Evolutionary conservation across 2,113 vertebrate species (phyloP), one percentile per base, ranked within the genome.

Genomic region (Castor canadensis): DNA sequence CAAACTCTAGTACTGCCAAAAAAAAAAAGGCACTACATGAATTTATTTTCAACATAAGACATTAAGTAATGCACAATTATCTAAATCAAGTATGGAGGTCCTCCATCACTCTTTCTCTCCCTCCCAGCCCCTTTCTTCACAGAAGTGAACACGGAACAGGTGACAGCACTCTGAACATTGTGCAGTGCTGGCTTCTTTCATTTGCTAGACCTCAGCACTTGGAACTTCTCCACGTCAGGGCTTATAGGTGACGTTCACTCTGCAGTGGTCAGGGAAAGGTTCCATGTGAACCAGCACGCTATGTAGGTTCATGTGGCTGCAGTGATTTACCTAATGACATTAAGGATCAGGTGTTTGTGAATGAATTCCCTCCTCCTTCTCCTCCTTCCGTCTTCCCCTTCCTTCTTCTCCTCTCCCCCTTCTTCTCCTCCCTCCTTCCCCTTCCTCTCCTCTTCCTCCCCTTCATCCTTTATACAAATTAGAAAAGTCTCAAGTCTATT

Each of bases 381-480:
- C 58, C 52, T 52, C 32, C 5, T 11, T 11, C 3, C 22, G 5
- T 8, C 5, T 15, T 40, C 10, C 4, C 28, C 15, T 30, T 35
- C 49, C 3, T 35, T 20, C 15, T 20, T 8, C 9, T 22, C 22
- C 7, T 22, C 20, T 3, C 19, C 32, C 6, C 43, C 12, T 30
- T 40, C 5, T 72, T 9, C 3, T 20, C 24, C 30, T 2, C 2
- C 30, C 4, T 11, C 19, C 20, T 30, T 0, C 6, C 8, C n/a
- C 6, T 40, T 15, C 22, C 35, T 86, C 62, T n/a, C 19, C 17
- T 52, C 3, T 15, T n/a, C 24, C 17, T 9, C 22, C 24, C 52
- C 71, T 58, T 80, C 56, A 35, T 24, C 80, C 43, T 90, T 62
- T 40, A 43, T 54, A 22, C 43, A 38, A 80, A 38, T 66, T n/a